Evolutionary conservation across 2,797 vertebrate species (phyloP), one percentile per base, ranked within the genome.

Genomic region (Stomatorhinus walkeri): DNA sequence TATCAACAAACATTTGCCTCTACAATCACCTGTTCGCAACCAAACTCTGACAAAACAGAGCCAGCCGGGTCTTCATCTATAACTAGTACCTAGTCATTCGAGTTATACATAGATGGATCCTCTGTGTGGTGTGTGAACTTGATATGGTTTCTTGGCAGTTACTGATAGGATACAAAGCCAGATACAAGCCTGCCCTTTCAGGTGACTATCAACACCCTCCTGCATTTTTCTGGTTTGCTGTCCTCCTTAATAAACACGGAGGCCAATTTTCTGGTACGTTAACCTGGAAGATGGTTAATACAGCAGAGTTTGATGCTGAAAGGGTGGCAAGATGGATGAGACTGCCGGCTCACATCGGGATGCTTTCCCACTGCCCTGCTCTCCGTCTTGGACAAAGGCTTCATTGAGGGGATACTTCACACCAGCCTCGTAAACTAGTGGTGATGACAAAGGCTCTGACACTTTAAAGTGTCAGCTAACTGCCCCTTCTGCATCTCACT

Each of bases 241-340:
- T 95, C 95, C 95, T 97, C 96, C 95, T 97, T 97, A 97, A 98
- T 98, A 97, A 98, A 98, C 98, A 98, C 97, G 97, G 97, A 97
- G 97, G 96, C 96, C 97, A 99, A 99, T 99, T 99, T 99, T 99
- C 98, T 98, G 99, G 98, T 95, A 97, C 98, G 98, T 99, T 99
- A 99, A 99, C 97, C 96, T 95, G 91, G 95, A 96, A 97, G 96
- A 97, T 97, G 97, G 97, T 97, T 96, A 95, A 97, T 97, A 97
- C 96, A 96, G 94, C 96, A 94, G 95, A 95, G 95, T 94, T 95
- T 94, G 92, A 95, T 95, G 95, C 94, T 95, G 84, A 94, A 95
- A 95, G 95, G 96, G 97, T 95, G 95, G 93, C 94, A 98, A 99
- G 98, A 99, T 98, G 97, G 97, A 99, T 98, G 97, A 95, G 96